phyloP scores from a whole-genome alignment of 2,888 invertebrate species.

The Leptopilina syphax region DNA sequence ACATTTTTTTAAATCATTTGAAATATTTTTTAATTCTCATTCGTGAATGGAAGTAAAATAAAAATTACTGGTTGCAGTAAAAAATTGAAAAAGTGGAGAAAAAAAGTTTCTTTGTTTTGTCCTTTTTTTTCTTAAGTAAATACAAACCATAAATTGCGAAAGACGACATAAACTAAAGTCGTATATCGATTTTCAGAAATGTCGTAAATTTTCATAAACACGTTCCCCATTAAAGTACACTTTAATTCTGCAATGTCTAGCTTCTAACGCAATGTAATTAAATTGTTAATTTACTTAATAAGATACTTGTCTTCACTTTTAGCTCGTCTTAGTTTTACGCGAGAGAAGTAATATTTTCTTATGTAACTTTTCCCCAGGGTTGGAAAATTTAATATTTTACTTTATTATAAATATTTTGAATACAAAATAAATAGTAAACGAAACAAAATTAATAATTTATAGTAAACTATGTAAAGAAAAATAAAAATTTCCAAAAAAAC shows the following conservation, averaged over 20 bases:
- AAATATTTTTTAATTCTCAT: too few species aligned
- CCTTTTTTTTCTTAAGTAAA: background rate
- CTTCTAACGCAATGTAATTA: constrained; percentile 29
- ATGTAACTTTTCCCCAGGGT: constrained; percentile 4
- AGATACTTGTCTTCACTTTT: constrained; percentile 32
- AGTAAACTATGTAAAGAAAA: background rate
- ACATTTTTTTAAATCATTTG: too few species aligned
- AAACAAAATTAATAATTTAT: background rate
- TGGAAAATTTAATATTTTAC: background rate
- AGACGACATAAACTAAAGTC: constrained; percentile 16
- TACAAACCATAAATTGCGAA: constrained; percentile 9
- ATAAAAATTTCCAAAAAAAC: too few species aligned
- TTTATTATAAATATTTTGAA: background rate
- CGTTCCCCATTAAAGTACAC: constrained; percentile 4
- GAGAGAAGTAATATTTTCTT: constrained; percentile 6
- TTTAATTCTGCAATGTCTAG: constrained; percentile 14
- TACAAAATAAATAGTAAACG: too few species aligned
- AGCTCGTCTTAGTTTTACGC: constrained; percentile 12
- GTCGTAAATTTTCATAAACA: constrained; percentile 25
- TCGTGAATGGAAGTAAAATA: too few species aligned
- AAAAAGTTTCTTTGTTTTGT: background rate
- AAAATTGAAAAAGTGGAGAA: background rate
- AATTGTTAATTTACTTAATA: constrained; percentile 33
- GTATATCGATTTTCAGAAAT: constrained; percentile 31
- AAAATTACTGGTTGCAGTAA: background rate